phyloP scores from a whole-genome alignment of 1,140 invertebrate species.

The Drosophila yakuba region DNA sequence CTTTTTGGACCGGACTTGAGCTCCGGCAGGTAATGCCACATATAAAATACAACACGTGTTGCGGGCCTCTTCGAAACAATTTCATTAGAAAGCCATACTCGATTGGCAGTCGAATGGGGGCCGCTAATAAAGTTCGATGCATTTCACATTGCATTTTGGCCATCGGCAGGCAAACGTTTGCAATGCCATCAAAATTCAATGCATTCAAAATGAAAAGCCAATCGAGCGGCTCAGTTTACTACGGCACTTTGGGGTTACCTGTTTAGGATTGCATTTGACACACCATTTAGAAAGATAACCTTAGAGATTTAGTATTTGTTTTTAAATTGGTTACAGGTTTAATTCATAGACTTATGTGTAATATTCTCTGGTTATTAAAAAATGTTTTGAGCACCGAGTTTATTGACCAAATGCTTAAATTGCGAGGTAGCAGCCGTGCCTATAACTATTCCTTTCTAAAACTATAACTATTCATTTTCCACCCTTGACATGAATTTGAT shows the following conservation, averaged over 20 bases:
- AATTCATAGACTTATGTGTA: too few relatives aligned
- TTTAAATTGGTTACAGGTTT: too few relatives aligned
- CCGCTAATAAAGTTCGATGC: constrained; percentile 48
- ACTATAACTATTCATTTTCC: too few relatives aligned
- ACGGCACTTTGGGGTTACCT: constrained; percentile 10
- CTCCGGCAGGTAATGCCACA: constrained; percentile 11
- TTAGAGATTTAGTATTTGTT: too few relatives aligned
- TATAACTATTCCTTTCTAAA: neutral
- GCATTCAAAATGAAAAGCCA: constrained; percentile 63
- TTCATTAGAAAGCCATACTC: constrained; percentile 38
- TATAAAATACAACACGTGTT: constrained; percentile 47
- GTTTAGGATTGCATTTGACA: neutral
- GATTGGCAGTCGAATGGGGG: constrained; percentile 19
- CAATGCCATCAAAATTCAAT: constrained; percentile 56
- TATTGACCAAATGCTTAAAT: neutral
- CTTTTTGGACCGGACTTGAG: neutral
- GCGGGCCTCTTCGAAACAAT: constrained; percentile 20
- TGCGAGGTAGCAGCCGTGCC: neutral
- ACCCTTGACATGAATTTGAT: constrained; percentile 37
- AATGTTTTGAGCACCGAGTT: too few relatives aligned
- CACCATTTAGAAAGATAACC: too few relatives aligned
- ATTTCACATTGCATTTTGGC: constrained; percentile 44
- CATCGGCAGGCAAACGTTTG: constrained; percentile 13
- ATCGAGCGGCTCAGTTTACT: constrained; percentile 7
- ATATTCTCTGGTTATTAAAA: too few relatives aligned